Base-by-base conservation (phyloP, 2,888 invertebrate species). In the Metallyticus violacea region DNA sequence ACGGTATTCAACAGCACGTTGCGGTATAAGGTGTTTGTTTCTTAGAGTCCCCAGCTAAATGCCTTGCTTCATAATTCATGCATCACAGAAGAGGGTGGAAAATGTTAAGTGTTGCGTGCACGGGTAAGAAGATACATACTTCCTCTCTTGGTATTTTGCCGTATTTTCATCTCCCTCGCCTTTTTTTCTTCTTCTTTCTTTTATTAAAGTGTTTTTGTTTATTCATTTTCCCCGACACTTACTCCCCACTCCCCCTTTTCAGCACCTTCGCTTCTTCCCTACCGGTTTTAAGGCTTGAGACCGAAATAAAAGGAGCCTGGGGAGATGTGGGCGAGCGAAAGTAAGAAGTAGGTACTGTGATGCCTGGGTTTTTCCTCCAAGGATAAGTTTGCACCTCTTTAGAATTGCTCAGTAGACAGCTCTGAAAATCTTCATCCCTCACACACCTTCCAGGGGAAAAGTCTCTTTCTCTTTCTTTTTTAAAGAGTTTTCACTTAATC, bases 401-500 rank as follows among this genome's bases (percentile, higher is more conserved):
- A 86, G 82, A 82, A 82, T 86, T 77, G 77, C 81, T 77, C 76
- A 82, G 40, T 15, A 62, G 40, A 62, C 40, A 62, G 40, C 40
- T 62, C 40, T 62, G 40, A 62, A 62, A 62, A 62, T 62, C 40
- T 62, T 62, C 40, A 62, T 62, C 40, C 7, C 40, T 62, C 40
- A 62, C 40, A 62, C 40, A 62, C 40, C 40, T 62, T 62, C 40
- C 76, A 82, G 76, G 82, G 82, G 82, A 82, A 80, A 82, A 82
- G 62, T 27, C 6, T 62, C 40, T 62, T 22, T 62, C 40, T 0
- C 40, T 15, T 76, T 82, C 29, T 82, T 82, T 62, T 82, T 82
- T 82, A 79, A 87, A 87, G 87, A 87, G 82, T 85, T 87, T 87
- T 87, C 87, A 87, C 85, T 87, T 87, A 87, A 87, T 87, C 81